Evolutionary conservation across 2,888 invertebrate genomes (phyloP).

Genomic region (Hirtodrosophila trivittata): DNA sequence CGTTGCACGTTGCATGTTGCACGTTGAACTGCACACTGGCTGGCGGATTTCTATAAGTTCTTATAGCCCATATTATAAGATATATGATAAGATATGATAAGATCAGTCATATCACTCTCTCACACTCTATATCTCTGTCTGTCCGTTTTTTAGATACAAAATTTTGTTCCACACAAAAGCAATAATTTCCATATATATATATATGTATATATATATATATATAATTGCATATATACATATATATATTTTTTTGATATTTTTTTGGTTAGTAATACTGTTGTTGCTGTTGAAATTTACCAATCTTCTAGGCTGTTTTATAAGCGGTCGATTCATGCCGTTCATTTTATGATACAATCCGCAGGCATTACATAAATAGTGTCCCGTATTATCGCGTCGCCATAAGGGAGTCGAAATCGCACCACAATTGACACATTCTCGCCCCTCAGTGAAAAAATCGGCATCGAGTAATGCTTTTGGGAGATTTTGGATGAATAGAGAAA

Average conservation of each 20-base stretch:
- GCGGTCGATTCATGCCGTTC: conserved; percentile 96
- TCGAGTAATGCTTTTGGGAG: conserved; percentile 83
- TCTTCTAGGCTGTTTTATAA: conserved; percentile 95
- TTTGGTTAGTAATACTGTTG: conserved; percentile 62
- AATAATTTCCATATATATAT: conserved; percentile 29
- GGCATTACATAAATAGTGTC: conserved; percentile 99
- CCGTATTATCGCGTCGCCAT: conserved; percentile 99
- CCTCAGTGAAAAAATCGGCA: conserved; percentile 88
- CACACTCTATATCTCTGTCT: background rate
- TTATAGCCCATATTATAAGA: conserved; percentile 46
- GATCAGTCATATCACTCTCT: conserved; percentile 12
- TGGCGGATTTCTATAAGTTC: conserved; percentile 84
- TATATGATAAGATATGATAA: conserved; percentile 17
- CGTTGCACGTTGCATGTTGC: conserved; percentile 44
- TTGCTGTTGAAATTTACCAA: conserved; percentile 87
- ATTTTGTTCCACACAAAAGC: conserved; percentile 81
- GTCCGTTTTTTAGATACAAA: conserved; percentile 23
- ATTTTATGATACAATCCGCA: conserved; percentile 99
- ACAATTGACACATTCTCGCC: conserved; percentile 99
- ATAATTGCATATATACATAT: too few species aligned
- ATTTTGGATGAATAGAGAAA: conserved; percentile 29
- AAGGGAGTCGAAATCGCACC: conserved; percentile 98
- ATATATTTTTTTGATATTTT: conserved; percentile 36
- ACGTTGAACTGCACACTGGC: conserved; percentile 50
- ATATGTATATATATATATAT: too few species aligned